Base-by-base conservation (phyloP, 2,113 vertebrate species). In the Passer domesticus region DNA sequence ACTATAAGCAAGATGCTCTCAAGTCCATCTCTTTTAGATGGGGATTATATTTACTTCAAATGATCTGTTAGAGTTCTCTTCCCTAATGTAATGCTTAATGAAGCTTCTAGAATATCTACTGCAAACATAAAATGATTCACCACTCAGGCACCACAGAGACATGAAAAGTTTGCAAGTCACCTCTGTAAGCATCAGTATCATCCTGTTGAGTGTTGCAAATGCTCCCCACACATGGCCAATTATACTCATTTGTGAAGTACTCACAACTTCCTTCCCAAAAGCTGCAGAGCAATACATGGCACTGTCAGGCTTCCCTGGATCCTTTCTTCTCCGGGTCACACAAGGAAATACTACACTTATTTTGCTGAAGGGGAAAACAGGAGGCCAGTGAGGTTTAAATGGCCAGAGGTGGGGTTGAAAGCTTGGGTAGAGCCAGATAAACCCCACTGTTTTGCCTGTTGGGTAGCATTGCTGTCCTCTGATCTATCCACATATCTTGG, bases 161-260 rank as follows among this genome's bases (percentile, higher is more conserved):
- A 11, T 50, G 43, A 47, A 56, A 33, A 11, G 11, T 49, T 25
- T 66, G 22, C 0, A 0, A 44, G 28, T 63, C 7, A 1, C 23
- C 23, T 75, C 28, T 47, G 33, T 15, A 39, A 74, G 59, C 31
- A 78, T n/a, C 11, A 6, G 6, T 11, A 23, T 49, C 11, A 7
- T 19, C 2, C 41, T 37, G 7, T 2, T 12, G 24, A 46, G 24
- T 25, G 23, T 3, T 39, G 50, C 33, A 53, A 69, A 66, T 28
- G 28, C 12, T 83, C 28, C 49, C 33, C 1, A 4, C 10, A 1
- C 6, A 3, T 27, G 15, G 44, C 44, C 19, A 28, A 7, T 69
- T 73, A 41, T 8, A 73, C 49, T 33, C 21, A 24, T 28, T 39
- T 58, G 37, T 37, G 55, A 21, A 52, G 64, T 27, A 43, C 9